phyloP scores from a whole-genome alignment of 2,888 invertebrate species.

The Thecophora atra region DNA sequence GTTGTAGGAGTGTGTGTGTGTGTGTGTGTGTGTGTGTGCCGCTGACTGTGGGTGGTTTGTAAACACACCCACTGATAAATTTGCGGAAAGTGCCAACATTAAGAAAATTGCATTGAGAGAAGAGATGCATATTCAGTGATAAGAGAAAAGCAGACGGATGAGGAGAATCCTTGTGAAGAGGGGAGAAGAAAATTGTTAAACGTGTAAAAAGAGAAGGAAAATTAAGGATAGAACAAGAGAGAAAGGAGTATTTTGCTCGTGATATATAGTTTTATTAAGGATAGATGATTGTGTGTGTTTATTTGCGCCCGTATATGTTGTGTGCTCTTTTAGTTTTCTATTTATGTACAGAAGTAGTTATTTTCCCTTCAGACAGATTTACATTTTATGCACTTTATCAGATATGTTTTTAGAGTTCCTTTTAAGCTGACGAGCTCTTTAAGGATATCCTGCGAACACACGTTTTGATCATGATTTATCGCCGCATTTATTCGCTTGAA shows the following conservation, averaged over 20 bases:
- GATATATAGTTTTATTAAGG: no score
- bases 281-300: no score
- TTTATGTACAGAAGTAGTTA: no score
- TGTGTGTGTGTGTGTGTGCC: not conserved
- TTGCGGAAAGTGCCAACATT: not conserved
- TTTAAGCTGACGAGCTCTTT: no score
- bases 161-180: not conserved
- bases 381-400: not conserved
- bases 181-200: not conserved
- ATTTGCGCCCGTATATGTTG: no score
- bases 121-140: not conserved
- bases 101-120: not conserved
- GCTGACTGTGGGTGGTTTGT: conserved; percentile 7
- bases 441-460: no score
- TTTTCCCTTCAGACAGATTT: not conserved
- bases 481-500: no score
- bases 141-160: not conserved
- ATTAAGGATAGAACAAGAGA: not conserved
- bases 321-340: no score
- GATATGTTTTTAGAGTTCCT: not conserved
- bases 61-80: conserved; percentile 30
- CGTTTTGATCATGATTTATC: no score
- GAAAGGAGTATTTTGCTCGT: no score
- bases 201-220: not conserved
- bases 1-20: not conserved